Evolutionary conservation across 2,113 vertebrate genomes (phyloP).

Genomic region (Mus pahari): DNA sequence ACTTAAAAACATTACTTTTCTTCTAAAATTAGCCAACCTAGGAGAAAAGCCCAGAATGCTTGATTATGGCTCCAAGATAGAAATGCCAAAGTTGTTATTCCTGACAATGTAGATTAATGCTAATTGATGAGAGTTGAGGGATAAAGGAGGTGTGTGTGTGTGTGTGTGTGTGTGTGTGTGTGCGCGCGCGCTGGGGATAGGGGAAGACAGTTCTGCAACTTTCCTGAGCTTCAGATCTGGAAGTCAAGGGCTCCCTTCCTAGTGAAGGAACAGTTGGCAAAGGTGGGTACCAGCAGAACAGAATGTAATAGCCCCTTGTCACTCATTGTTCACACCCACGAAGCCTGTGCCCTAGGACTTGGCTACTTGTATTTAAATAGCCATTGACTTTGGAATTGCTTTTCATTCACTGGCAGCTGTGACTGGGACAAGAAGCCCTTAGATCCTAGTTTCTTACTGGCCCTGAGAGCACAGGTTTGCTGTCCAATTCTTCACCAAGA

Average conservation of each 20-base stretch:
- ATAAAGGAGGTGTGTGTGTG: neutral
- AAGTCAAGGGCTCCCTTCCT: neutral
- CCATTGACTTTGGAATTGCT: neutral
- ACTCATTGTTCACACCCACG: neutral
- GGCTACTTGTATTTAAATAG: neutral
- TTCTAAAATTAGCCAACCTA: neutral
- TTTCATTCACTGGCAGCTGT: neutral
- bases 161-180: too few relatives aligned
- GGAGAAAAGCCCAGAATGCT: conserved; percentile 20
- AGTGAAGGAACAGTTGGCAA: neutral
- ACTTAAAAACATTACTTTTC: neutral
- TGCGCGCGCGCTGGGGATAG: too few relatives aligned
- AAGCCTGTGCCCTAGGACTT: neutral
- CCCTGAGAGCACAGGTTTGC: neutral
- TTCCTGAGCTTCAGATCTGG: too few relatives aligned
- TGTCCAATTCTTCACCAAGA: neutral
- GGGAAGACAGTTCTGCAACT: rapidly evolving
- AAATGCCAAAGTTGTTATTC: neutral
- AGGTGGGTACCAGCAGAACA: neutral
- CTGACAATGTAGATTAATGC: neutral
- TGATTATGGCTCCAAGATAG: neutral
- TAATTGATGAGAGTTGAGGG: neutral
- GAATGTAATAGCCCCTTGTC: rapidly evolving
- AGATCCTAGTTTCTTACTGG: neutral
- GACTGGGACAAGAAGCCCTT: rapidly evolving